Percentiles rank a stretch among this genome's conserved stretches.
Conservation (phyloP, 2,888 invertebrate genomes). For the Ochropleura leucogaster region DNA sequence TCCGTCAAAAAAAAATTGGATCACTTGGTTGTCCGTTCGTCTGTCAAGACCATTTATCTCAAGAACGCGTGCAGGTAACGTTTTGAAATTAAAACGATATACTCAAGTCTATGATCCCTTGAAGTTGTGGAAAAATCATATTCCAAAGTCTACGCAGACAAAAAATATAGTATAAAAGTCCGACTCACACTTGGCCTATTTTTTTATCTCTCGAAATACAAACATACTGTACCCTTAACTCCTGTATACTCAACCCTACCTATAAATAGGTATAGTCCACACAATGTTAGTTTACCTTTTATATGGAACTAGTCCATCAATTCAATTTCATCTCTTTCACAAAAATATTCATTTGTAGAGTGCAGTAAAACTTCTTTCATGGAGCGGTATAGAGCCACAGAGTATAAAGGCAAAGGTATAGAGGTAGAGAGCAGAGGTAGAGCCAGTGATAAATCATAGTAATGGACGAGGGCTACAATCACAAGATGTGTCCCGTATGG, state of each 20-base stretch:
- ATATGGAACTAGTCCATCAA: constrained; percentile 24
- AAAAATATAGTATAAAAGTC: too few relatives aligned
- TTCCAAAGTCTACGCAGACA: too few relatives aligned
- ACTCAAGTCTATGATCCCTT: too few relatives aligned
- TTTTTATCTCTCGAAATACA: neutral
- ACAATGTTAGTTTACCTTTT: constrained; percentile 12
- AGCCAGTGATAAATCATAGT: constrained; percentile 70
- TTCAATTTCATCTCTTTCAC: constrained; percentile 32
- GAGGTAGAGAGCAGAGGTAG: constrained; percentile 24
- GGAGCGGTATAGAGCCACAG: neutral
- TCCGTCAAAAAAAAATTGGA: too few relatives aligned
- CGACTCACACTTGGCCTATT: too few relatives aligned
- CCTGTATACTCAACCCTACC: neutral
- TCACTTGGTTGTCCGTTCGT: too few relatives aligned
- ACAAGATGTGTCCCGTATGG: constrained; percentile 58
- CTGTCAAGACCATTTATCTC: too few relatives aligned
- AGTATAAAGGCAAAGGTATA: constrained; percentile 5
- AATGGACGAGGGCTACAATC: constrained; percentile 67
- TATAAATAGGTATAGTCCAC: neutral
- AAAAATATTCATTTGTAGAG: constrained; percentile 39
- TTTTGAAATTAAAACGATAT: too few relatives aligned
- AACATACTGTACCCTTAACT: neutral
- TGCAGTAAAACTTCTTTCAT: constrained; percentile 27
- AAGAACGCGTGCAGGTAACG: too few relatives aligned
- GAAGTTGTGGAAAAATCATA: too few relatives aligned